Base-by-base conservation (phyloP, 1,140 invertebrate genomes). In the Paralvinella palmiformis region DNA sequence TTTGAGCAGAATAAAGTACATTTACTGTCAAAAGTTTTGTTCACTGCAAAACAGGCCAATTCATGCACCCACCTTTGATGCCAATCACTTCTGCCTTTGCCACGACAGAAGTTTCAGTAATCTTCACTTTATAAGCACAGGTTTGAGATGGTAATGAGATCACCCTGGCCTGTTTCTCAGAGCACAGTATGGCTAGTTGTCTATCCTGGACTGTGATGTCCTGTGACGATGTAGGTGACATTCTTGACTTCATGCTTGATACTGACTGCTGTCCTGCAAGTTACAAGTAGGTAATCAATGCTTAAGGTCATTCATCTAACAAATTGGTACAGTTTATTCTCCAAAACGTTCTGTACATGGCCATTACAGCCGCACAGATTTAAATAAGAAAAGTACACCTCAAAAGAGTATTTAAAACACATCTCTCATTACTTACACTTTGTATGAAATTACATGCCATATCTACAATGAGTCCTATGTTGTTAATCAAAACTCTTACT, bases 41-140 rank as follows among this genome's bases (percentile, higher is more conserved):
- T n/a, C n/a, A n/a, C n/a, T n/a, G n/a, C n/a, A n/a, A n/a, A n/a
- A n/a, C n/a, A n/a, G n/a, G n/a, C n/a, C n/a, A n/a, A n/a, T n/a
- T n/a, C n/a, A n/a, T n/a, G n/a, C n/a, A n/a, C 55, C 1, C 76
- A 94, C 92, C 93, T 90, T 91, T 94, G 69, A 97, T 85, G 71
- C 89, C 88, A 69, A 96, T 90, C 73, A 95, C 89, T 83, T 96
- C 93, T 66, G 93, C 91, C 82, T 92, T 92, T 68, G 96, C 90
- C 63, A 96, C 92, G 83, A 94, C 94, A 79, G 93, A 90, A 53
- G 88, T 87, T 71, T 83, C 82, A 44, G 81, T 79, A 87, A 96
- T 82, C 64, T 90, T 95, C 6, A 75, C 75, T 69, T 83, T 83
- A 68, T 79, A 79, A 36, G 78, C 72, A 74, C 78, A 82, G 36